Evolutionary conservation across 2,113 vertebrate species (phyloP).

Genomic region (Machaerirhynchus nigripectus): DNA sequence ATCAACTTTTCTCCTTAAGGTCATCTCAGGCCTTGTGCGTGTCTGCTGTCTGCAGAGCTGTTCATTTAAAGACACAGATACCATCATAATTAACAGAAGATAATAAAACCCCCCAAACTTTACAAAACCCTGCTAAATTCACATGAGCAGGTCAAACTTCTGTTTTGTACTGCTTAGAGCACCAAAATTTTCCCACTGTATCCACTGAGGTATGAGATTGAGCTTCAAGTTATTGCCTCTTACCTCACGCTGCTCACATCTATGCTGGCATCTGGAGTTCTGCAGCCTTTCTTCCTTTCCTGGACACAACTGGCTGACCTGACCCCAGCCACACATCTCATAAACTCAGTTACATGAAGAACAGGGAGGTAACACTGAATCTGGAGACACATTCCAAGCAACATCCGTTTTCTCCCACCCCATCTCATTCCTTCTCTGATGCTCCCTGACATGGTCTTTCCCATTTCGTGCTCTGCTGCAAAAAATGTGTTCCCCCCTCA

Average conservation of each 20-base stretch:
- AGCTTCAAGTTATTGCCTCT: background rate
- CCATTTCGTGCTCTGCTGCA: background rate
- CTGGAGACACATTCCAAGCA: rapidly evolving
- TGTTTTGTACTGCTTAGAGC: background rate
- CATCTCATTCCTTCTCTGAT: background rate
- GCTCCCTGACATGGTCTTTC: background rate
- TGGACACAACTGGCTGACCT: background rate
- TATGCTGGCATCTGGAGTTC: background rate
- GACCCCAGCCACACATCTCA: background rate
- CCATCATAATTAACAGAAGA: background rate
- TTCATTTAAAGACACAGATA: background rate
- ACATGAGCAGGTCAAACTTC: background rate
- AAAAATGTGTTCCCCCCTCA: background rate
- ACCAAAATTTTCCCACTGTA: background rate
- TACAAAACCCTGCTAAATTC: background rate
- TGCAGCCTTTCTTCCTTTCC: background rate
- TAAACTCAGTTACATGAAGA: background rate
- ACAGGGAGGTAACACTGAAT: background rate
- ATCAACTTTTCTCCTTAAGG: background rate
- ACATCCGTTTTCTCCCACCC: background rate
- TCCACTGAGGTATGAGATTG: rapidly evolving
- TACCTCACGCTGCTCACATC: rapidly evolving
- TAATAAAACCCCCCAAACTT: background rate
- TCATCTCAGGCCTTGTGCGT: background rate
- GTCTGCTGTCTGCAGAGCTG: background rate